Evolutionary conservation across 2,888 invertebrate species (phyloP), one percentile per base, ranked within the genome.

Genomic region (Zeuzera pyrina): DNA sequence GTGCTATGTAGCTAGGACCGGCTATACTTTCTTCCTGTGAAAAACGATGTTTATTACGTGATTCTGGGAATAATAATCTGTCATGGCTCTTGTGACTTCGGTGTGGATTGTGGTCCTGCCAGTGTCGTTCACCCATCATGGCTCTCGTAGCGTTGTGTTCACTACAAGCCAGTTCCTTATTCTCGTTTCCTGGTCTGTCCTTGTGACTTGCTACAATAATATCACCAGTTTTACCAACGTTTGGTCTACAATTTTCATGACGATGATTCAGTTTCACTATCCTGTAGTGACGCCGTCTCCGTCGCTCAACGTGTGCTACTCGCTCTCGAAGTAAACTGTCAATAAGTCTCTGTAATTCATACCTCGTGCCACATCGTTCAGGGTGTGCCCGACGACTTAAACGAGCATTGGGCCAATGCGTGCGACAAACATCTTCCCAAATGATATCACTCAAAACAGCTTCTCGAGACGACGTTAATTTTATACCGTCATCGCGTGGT

Each of bases 361-460:
- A 63, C 41, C 76, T 57, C 3, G 70, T 67, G 28, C 56, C 67
- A 36, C 56, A 63, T 36, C 78, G 57, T 15, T 79, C 77, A 3
- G 67, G 45, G 30, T 71, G 72, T n/a, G n/a, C n/a, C 8, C 81
- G 62, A 12, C 76, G 71, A n/a, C 67, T 66, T 8, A 83, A 53
- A 2, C 81, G 58, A 12, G 77, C 61, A 26, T 64, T 74, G 1
- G 83, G 83, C 83, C 83, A 83, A 40, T 81, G 83, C 2, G 83
- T 81, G 14, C 83, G 67, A 49, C 81, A 83, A 8, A 83, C 83
- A 38, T 83, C 83, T 51, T 83, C 83, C 66, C 73, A 83, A 45
- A 83, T 83, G 11, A 83, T 83, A 31, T 83, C 83, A 43, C 83
- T 83, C 15, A 83, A 58, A 8, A 83, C 83, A 10, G 76, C 83